Evolutionary conservation across 2,888 invertebrate species (phyloP).

Genomic region (Megamerina dolium): DNA sequence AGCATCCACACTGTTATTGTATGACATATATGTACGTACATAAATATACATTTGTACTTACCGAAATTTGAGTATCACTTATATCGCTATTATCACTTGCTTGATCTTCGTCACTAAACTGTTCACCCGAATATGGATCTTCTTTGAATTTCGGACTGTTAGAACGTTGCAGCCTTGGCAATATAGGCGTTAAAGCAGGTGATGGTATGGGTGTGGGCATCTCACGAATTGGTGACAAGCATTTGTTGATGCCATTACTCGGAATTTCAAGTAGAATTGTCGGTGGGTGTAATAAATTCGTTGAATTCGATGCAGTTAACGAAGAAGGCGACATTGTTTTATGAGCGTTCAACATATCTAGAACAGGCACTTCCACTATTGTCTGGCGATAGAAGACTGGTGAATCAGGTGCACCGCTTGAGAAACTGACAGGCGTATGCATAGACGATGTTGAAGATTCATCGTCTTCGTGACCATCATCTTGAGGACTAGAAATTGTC

Average conservation of each 20-base stretch:
- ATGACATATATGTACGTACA: too few relatives aligned
- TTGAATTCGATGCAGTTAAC: conserved; percentile 35
- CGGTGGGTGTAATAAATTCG: conserved; percentile 63
- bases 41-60: conserved; percentile 27
- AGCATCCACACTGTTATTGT: too few relatives aligned
- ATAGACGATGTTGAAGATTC: conserved; percentile 65
- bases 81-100: conserved; percentile 21
- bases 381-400: conserved; percentile 52
- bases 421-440: conserved; percentile 57
- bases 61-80: conserved; percentile 32
- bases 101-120: conserved; percentile 51
- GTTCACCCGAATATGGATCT: conserved; percentile 43
- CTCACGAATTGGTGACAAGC: conserved; percentile 73
- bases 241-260: conserved; percentile 61
- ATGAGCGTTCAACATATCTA: conserved; percentile 64
- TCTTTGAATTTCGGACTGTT: conserved; percentile 35
- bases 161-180: conserved; percentile 48
- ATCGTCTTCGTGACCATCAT: conserved; percentile 63
- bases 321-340: conserved; percentile 49
- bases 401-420: conserved; percentile 58
- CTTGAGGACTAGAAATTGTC: conserved; percentile 69
- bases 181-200: conserved; percentile 63
- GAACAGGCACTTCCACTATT: conserved; percentile 57
- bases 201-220: conserved; percentile 69
- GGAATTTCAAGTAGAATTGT: conserved; percentile 74